Conservation (phyloP, 2,113 vertebrate species). For the Melanocharis versteri region DNA sequence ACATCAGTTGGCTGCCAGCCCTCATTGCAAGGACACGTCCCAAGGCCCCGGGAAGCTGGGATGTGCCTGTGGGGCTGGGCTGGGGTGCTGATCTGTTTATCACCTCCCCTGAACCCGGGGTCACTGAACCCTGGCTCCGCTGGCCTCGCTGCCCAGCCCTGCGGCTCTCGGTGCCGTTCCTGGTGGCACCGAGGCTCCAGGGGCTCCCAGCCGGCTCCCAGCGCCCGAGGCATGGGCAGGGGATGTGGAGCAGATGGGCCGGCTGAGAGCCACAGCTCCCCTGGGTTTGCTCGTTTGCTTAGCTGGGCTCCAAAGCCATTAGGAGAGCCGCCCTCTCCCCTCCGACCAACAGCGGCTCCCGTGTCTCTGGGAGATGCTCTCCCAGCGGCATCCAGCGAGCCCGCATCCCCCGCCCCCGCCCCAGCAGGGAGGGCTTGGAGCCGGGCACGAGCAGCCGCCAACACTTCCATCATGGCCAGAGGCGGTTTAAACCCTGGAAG, state of each 20-base stretch:
- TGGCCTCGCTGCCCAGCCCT: rapidly evolving
- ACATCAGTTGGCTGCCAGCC: not conserved
- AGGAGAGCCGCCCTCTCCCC: not conserved
- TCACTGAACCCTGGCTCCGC: not conserved
- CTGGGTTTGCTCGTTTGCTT: not conserved
- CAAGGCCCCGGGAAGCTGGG: rapidly evolving
- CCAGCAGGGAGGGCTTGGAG: not conserved
- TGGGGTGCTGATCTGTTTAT: not conserved
- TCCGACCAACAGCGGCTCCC: not conserved
- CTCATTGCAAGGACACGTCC: rapidly evolving
- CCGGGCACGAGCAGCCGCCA: rapidly evolving
- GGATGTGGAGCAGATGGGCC: not conserved
- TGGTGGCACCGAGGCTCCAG: not conserved
- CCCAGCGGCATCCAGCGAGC: rapidly evolving
- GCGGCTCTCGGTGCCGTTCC: not conserved
- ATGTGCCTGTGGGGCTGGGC: not conserved
- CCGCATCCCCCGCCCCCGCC: rapidly evolving
- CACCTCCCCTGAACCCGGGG: not conserved
- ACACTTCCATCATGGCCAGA: not conserved
- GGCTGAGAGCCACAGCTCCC: not conserved
- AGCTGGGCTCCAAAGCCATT: not conserved
- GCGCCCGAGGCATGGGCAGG: not conserved
- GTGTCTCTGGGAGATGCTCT: not conserved
- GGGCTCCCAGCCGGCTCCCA: not conserved
- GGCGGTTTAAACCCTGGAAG: not conserved